Percentiles rank a stretch among this genome's conserved stretches.
phyloP scores from a whole-genome alignment of 2,797 vertebrate species.

The Fundulus diaphanus region DNA sequence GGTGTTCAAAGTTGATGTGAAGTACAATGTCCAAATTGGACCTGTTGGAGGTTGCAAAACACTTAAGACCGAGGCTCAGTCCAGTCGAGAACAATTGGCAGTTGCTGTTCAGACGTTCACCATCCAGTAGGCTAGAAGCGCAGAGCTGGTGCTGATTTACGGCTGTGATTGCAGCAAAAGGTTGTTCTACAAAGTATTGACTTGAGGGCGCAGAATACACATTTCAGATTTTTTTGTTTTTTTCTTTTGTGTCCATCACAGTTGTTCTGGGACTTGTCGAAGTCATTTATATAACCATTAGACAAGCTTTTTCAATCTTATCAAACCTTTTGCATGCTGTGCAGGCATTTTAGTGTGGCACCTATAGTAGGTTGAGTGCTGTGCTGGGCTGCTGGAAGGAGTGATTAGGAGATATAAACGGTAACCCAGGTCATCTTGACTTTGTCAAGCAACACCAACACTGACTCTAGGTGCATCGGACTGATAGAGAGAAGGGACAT shows the following conservation, averaged over 20 bases:
- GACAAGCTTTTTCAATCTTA: constrained; percentile 40
- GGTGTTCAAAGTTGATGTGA: too few species aligned
- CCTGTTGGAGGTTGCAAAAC: too few species aligned
- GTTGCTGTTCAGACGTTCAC: too few species aligned
- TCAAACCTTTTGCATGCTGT: constrained; percentile 21
- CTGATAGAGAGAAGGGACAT: constrained; percentile 25
- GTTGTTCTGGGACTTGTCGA: constrained; percentile 13
- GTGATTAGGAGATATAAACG: constrained; percentile 56
- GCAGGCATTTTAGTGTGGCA: constrained; percentile 14
- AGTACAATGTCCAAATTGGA: too few species aligned
- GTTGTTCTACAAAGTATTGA: too few species aligned
- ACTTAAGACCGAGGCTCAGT: too few species aligned
- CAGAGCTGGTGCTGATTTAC: too few species aligned
- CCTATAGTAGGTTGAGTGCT: constrained; percentile 48
- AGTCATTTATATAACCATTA: constrained; percentile 32
- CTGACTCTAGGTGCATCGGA: constrained; percentile 20
- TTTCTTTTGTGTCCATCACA: background rate
- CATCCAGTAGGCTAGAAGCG: too few species aligned
- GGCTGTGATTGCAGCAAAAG: too few species aligned
- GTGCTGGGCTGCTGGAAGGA: constrained; percentile 42
- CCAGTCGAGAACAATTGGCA: too few species aligned
- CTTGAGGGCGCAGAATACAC: too few species aligned
- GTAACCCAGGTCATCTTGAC: constrained; percentile 32
- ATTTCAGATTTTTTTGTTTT: background rate
- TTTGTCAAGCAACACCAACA: constrained; percentile 42